Conservation (phyloP, 2,797 vertebrate species). For the Darevskia nairensis region DNA sequence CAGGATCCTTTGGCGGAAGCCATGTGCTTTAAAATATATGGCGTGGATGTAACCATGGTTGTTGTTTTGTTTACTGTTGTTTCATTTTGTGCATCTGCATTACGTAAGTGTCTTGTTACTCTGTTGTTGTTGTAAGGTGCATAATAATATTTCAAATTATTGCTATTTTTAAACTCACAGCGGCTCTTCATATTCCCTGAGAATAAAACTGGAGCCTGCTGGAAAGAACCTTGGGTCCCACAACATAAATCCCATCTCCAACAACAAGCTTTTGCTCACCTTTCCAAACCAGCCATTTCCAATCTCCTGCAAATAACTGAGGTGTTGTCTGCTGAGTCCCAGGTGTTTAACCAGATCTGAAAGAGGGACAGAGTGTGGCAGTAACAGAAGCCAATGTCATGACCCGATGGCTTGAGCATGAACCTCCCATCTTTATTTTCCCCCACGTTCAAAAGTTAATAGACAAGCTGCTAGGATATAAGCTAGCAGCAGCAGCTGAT, state of each 20-base stretch:
- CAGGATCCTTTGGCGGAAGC: too few species aligned
- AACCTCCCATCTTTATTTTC: neutral
- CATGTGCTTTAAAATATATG: too few species aligned
- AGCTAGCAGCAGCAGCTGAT: too few species aligned
- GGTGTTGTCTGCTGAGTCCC: constrained; percentile 89
- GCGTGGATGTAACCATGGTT: too few species aligned
- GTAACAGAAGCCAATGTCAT: neutral
- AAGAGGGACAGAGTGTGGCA: neutral
- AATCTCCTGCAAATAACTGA: constrained; percentile 94
- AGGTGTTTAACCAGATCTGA: constrained; percentile 73
- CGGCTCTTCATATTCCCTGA: neutral
- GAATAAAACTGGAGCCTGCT: neutral
- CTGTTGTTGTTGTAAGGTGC: too few species aligned
- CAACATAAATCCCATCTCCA: neutral
- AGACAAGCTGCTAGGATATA: too few species aligned
- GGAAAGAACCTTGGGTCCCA: too few species aligned
- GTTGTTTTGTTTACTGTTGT: too few species aligned
- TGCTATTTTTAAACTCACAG: too few species aligned
- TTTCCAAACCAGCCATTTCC: constrained; percentile 96
- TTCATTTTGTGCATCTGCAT: too few species aligned
- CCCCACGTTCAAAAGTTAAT: neutral
- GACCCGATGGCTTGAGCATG: neutral
- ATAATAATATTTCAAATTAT: too few species aligned
- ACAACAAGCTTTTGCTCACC: constrained; percentile 73
- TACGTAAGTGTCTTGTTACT: too few species aligned